Evolutionary conservation across 1,140 invertebrate genomes (phyloP).

Genomic region (Lordiphosa collinella): DNA sequence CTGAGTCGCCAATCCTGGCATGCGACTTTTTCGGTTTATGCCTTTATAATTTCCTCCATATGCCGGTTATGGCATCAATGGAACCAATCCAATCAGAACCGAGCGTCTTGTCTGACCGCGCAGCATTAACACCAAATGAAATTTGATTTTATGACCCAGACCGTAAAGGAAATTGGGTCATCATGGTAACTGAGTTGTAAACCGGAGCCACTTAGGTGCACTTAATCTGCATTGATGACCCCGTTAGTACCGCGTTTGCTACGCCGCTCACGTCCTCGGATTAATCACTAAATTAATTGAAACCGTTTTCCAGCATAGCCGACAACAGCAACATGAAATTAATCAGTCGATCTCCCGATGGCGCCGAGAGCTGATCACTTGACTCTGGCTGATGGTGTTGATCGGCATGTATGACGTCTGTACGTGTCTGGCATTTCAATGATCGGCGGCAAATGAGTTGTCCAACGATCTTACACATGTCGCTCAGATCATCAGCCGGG

Average conservation of each 20-base stretch:
- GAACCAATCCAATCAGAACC: slow-evolving; percentile 51
- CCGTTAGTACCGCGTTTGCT: slow-evolving; percentile 47
- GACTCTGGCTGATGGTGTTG: slow-evolving; percentile 57
- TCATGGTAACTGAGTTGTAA: slow-evolving; percentile 52
- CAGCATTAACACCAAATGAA: slow-evolving; percentile 71
- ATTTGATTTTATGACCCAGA: slow-evolving; percentile 41
- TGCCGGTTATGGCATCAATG: slow-evolving; percentile 51
- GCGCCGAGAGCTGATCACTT: slow-evolving; percentile 32
- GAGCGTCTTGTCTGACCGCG: slow-evolving; percentile 54
- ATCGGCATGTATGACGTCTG: slow-evolving; percentile 64
- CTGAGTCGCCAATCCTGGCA: slow-evolving; percentile 51
- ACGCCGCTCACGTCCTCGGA: slow-evolving; percentile 59
- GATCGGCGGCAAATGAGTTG: slow-evolving; percentile 59
- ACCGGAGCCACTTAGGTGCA: slow-evolving; percentile 23
- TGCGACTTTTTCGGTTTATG: slow-evolving; percentile 51
- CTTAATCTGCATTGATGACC: slow-evolving; percentile 59
- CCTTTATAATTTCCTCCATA: slow-evolving; percentile 74
- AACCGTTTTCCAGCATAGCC: slow-evolving; percentile 67
- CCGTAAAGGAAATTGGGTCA: slow-evolving; percentile 63
- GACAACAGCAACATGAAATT: slow-evolving; percentile 61
- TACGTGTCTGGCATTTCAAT: slow-evolving; percentile 67
- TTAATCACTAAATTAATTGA: slow-evolving; percentile 77
- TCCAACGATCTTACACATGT: slow-evolving; percentile 66
- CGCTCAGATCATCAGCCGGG: slow-evolving; percentile 54
- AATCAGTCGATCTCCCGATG: slow-evolving; percentile 45